These are phyloP conservation scores for Leucophenga maculata DNA, from an alignment of 2,888 invertebrate species.

Conservation along the genomic window DNA sequence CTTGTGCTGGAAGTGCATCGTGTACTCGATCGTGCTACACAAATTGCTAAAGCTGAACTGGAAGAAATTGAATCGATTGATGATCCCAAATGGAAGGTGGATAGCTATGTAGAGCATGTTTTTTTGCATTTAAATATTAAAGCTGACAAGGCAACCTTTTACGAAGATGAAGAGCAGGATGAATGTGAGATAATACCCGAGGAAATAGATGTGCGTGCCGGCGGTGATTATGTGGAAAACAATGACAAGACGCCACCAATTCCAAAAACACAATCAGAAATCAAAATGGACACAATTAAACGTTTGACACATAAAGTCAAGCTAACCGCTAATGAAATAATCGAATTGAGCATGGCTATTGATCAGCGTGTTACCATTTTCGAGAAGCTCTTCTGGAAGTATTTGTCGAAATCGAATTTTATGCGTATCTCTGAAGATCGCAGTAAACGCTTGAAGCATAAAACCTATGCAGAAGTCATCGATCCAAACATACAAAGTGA, in stretches of 20 bases:
- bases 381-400: conserved; percentile 67
- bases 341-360: conserved; percentile 56
- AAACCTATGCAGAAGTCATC: conserved; percentile 54
- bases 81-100: conserved; percentile 64
- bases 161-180: conserved; percentile 24
- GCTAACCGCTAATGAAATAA: conserved; percentile 50
- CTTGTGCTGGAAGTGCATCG: conserved; percentile 65
- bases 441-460: conserved; percentile 39
- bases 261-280: conserved; percentile 21
- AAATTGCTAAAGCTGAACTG: conserved; percentile 58
- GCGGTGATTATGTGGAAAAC: conserved; percentile 23
- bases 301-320: conserved; percentile 44
- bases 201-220: conserved; percentile 4
- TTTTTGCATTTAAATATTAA: conserved; percentile 58
- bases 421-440: conserved; percentile 54
- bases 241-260: not conserved
- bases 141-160: conserved; percentile 29
- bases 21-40: conserved; percentile 55
- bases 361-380: conserved; percentile 60
- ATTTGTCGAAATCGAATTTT: conserved; percentile 59
- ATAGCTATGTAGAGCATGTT: conserved; percentile 61
- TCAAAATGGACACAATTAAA: conserved; percentile 40
- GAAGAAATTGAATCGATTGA: conserved; percentile 64
- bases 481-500: not conserved
- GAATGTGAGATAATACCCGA: conserved; percentile 29